These are phyloP conservation scores for Aldabrachelys gigantea DNA, from an alignment of 2,113 vertebrate genomes.

Conservation along the genomic window DNA sequence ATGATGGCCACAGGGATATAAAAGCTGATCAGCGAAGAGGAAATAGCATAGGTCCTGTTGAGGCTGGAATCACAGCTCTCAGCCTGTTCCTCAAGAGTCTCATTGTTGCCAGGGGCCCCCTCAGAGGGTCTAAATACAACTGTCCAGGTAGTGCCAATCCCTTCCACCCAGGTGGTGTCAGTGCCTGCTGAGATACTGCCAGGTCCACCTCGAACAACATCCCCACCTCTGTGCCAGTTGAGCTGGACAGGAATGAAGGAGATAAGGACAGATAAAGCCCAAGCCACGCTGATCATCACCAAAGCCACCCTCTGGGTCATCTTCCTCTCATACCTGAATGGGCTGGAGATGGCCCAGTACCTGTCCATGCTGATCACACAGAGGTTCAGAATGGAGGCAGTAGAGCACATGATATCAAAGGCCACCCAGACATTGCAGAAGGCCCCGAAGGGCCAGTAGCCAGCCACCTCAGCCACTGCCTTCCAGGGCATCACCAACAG, in stretches of 20 bases:
- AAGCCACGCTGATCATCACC: slow-evolving; percentile 89
- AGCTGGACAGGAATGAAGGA: slow-evolving; percentile 97
- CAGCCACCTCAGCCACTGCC: slow-evolving; percentile 91
- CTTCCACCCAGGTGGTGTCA: slow-evolving; percentile 54
- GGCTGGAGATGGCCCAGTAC: slow-evolving; percentile 96
- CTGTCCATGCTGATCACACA: slow-evolving; percentile 95
- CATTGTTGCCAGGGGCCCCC: slow-evolving; percentile 3
- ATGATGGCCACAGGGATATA: slow-evolving; percentile 96
- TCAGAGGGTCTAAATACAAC: slow-evolving; percentile 46
- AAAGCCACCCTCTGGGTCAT: slow-evolving; percentile 92
- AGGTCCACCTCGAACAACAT: slow-evolving; percentile 20
- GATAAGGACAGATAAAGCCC: slow-evolving; percentile 93
- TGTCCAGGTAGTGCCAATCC: slow-evolving; percentile 60
- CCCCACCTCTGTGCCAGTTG: slow-evolving; percentile 90
- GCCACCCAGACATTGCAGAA: slow-evolving; percentile 97
- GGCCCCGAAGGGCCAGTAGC: slow-evolving; percentile 94
- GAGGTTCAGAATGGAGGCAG: slow-evolving; percentile 95
- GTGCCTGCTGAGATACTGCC: slow-evolving; percentile 28
- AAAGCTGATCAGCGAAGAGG: slow-evolving; percentile 96
- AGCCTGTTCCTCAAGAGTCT: neutral
- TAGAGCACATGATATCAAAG: slow-evolving; percentile 98
- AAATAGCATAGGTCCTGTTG: slow-evolving; percentile 93
- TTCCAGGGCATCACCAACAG: slow-evolving; percentile 98
- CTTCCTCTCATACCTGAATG: slow-evolving; percentile 93
- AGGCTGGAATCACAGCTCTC: slow-evolving; percentile 94